A percentile compares a stretch with the other conserved stretches of the same genome.
Conservation (phyloP, 2,113 vertebrate species). For the Heptranchias perlo region DNA sequence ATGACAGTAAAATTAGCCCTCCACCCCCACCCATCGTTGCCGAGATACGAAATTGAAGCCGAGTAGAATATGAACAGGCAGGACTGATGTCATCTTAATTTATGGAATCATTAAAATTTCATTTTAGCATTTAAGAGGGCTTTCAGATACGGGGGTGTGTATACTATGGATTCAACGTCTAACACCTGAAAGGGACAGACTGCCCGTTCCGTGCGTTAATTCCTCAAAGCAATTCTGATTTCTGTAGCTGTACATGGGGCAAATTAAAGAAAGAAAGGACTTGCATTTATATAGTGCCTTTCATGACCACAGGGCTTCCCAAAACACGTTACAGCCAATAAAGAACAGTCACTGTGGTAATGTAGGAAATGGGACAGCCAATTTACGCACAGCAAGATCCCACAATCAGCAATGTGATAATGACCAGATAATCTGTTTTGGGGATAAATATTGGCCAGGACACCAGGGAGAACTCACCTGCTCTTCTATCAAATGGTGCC, state of each 20-base stretch:
- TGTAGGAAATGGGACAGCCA: background rate
- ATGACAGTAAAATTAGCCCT: background rate
- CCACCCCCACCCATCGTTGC: too few species aligned
- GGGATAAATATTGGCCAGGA: too few species aligned
- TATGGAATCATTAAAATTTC: background rate
- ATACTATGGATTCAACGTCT: background rate
- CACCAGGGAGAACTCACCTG: too few species aligned
- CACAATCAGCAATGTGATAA: background rate
- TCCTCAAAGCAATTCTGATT: background rate
- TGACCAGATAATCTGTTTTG: too few species aligned
- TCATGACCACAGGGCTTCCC: background rate
- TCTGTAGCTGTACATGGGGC: background rate
- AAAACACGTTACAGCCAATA: too few species aligned
- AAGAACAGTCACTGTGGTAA: background rate
- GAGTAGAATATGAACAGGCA: background rate
- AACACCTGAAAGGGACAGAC: background rate
- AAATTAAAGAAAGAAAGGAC: background rate
- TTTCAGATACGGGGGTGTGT: background rate
- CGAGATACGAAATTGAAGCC: background rate
- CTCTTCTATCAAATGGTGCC: too few species aligned
- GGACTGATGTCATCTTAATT: background rate
- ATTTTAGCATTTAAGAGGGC: background rate
- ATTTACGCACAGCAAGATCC: background rate
- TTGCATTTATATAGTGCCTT: background rate
- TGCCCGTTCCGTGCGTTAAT: background rate